Evolutionary conservation across 1,140 invertebrate species (phyloP).

Genomic region (Leptinotarsa texana): DNA sequence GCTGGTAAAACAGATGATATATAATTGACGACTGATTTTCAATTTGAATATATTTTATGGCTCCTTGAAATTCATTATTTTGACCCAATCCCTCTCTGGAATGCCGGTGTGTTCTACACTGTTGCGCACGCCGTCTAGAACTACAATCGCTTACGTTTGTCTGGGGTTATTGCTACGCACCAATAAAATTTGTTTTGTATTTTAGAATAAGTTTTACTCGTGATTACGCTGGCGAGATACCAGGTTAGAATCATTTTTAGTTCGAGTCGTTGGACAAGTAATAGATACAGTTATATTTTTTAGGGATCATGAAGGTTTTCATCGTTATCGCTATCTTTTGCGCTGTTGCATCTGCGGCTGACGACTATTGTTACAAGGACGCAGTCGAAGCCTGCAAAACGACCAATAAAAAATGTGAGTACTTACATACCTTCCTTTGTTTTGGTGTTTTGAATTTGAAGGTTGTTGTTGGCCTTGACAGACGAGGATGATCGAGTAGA

Average conservation of each 20-base stretch:
- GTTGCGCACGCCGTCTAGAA: conserved; percentile 30
- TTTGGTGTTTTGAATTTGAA: not conserved
- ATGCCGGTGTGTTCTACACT: conserved; percentile 13
- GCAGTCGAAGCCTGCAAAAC: conserved; percentile 62
- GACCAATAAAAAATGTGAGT: conserved; percentile 52
- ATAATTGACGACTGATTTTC: no score
- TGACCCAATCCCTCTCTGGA: not conserved
- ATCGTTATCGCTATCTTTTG: conserved; percentile 58
- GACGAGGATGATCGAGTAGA: not conserved
- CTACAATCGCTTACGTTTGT: not conserved
- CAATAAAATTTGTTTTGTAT: not conserved
- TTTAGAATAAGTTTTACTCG: conserved; percentile 38
- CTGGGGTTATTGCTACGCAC: not conserved
- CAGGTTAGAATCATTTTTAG: conserved; percentile 44
- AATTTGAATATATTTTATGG: no score
- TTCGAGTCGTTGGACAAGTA: not conserved
- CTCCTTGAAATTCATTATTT: no score
- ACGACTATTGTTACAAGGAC: conserved; percentile 66
- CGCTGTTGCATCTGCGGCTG: conserved; percentile 58
- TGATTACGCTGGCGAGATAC: conserved; percentile 57
- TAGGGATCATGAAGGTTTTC: conserved; percentile 63
- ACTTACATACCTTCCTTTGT: conserved; percentile 9
- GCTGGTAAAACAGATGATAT: no score
- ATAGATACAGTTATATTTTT: conserved; percentile 24
- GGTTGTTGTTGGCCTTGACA: not conserved